Conservation (phyloP, 1,140 invertebrate genomes). For the Hycleus cichorii region DNA sequence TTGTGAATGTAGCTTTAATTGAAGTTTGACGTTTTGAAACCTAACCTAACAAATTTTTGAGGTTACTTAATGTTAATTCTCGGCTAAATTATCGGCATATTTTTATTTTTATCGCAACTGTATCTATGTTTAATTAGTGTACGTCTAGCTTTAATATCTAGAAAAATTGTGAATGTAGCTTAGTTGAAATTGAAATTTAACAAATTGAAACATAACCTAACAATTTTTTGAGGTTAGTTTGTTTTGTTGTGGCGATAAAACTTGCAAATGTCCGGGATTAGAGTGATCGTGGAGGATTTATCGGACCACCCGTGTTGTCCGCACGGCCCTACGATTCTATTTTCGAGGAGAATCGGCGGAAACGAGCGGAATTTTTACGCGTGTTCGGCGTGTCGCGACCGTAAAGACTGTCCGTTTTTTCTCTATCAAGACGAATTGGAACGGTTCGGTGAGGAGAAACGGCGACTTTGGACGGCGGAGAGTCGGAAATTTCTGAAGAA, state of each 20-base stretch:
- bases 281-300: slow-evolving; percentile 30
- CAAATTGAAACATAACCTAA: neutral
- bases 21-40: too few species aligned
- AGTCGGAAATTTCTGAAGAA: slow-evolving; percentile 42
- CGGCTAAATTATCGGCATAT: too few species aligned
- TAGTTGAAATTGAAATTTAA: too few species aligned
- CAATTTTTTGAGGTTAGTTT: neutral
- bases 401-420: slow-evolving; percentile 64
- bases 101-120: too few species aligned
- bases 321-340: slow-evolving; percentile 64
- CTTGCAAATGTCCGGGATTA: slow-evolving; percentile 10
- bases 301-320: slow-evolving; percentile 47
- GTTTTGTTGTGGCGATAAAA: neutral
- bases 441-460: slow-evolving; percentile 20
- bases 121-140: too few species aligned
- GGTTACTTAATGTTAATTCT: too few species aligned
- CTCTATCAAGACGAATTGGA: slow-evolving; percentile 47
- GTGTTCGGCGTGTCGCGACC: slow-evolving; percentile 71
- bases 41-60: too few species aligned
- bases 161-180: too few species aligned
- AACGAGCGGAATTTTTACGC: slow-evolving; percentile 52
- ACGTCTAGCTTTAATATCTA: too few species aligned
- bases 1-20: too few species aligned
- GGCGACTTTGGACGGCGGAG: slow-evolving; percentile 46
- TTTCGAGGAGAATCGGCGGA: slow-evolving; percentile 43